Conservation (phyloP, 2,113 vertebrate genomes). For the Lethenteron reissneri region DNA sequence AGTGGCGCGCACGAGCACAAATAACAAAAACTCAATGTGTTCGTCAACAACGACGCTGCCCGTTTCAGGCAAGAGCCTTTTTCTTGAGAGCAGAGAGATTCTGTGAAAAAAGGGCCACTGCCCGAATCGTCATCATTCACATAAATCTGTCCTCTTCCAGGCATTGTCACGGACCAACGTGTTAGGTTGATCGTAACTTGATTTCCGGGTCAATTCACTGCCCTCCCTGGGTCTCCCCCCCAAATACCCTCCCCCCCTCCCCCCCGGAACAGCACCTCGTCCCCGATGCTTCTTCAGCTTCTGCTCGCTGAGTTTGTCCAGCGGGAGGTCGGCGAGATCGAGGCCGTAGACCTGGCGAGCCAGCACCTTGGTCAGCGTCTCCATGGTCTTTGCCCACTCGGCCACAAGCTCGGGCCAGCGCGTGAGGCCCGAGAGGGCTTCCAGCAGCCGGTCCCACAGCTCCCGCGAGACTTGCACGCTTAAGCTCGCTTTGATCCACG, state of each 20-base stretch:
- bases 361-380: constrained; percentile 92
- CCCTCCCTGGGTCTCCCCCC: neutral
- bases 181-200: too few relatives aligned
- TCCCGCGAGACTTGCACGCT: constrained; percentile 92
- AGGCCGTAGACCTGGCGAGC: constrained; percentile 83
- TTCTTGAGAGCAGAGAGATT: neutral
- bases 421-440: constrained; percentile 74
- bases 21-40: too few relatives aligned
- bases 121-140: neutral
- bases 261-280: constrained; percentile 44
- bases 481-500: constrained; percentile 94
- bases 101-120: neutral
- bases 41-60: too few relatives aligned
- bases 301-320: constrained; percentile 95
- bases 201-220: neutral
- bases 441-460: constrained; percentile 83
- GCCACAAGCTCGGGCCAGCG: constrained; percentile 95
- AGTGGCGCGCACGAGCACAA: too few relatives aligned
- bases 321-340: constrained; percentile 69
- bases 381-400: constrained; percentile 97
- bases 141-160: neutral
- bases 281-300: constrained; percentile 98
- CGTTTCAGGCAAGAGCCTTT: too few relatives aligned
- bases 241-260: neutral
- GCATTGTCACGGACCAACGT: too few relatives aligned